These are phyloP conservation scores for Drosophila nannoptera DNA, from an alignment of 1,140 invertebrate species.

Conservation along the genomic window DNA sequence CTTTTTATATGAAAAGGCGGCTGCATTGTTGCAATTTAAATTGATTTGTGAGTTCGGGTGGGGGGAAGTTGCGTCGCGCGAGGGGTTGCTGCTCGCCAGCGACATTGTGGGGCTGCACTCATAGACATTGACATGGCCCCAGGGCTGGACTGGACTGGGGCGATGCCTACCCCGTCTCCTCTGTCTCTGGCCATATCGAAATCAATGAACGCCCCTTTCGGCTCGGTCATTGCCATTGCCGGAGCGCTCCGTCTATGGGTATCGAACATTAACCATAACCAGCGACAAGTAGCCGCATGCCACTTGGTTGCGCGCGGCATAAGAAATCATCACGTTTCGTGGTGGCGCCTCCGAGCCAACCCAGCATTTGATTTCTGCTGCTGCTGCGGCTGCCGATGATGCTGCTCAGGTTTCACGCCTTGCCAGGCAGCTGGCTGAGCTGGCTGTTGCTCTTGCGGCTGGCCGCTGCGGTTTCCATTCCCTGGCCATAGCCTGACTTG, in stretches of 20 bases:
- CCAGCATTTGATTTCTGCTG: constrained; percentile 11
- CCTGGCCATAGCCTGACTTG: constrained; percentile 19
- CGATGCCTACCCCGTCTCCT: neutral
- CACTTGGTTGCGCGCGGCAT: constrained; percentile 39
- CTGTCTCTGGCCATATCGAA: constrained; percentile 18
- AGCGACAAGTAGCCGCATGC: constrained; percentile 44
- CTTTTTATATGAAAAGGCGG: constrained; percentile 40
- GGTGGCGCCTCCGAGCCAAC: constrained; percentile 32
- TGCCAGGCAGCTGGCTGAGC: constrained; percentile 33
- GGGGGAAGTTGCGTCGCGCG: constrained; percentile 2
- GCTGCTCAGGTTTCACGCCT: constrained; percentile 46
- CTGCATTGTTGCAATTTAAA: constrained; percentile 68
- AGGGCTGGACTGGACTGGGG: neutral
- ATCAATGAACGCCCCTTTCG: constrained; percentile 28
- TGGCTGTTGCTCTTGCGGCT: constrained; percentile 23
- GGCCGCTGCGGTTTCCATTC: constrained; percentile 16
- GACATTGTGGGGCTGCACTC: constrained; percentile 42
- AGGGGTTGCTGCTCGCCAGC: constrained; percentile 35
- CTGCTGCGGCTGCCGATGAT: constrained; percentile 18
- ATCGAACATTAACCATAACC: constrained; percentile 24
- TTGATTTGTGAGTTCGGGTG: constrained; percentile 37
- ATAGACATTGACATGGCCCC: constrained; percentile 42
- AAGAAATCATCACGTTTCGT: constrained; percentile 41
- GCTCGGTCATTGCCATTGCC: constrained; percentile 46
- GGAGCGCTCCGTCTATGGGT: neutral